Evolutionary conservation across 1,140 invertebrate genomes (phyloP).

Genomic region (Oryctes rhinoceros): DNA sequence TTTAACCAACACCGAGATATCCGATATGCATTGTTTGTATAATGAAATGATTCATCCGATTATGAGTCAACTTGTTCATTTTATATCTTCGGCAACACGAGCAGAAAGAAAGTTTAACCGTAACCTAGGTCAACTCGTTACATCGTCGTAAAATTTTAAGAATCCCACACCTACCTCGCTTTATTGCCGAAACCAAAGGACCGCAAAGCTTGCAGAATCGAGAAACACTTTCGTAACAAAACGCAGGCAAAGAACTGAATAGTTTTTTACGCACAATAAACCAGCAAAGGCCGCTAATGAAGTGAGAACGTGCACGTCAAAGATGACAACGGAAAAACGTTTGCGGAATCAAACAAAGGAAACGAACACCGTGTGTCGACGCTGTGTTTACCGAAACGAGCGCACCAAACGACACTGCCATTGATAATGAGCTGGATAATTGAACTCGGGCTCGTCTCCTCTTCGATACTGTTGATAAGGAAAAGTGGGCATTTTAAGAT

Average conservation of each 20-base stretch:
- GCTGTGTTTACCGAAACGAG: background rate
- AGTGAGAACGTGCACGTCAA: constrained; percentile 13
- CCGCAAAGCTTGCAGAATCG: background rate
- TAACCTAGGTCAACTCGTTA: background rate
- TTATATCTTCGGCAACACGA: background rate
- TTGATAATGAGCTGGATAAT: constrained; percentile 11
- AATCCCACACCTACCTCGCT: background rate
- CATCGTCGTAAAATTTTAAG: constrained; percentile 15
- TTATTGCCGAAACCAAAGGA: background rate
- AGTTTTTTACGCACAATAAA: background rate
- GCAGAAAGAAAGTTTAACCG: background rate
- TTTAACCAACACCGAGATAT: background rate
- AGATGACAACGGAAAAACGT: background rate
- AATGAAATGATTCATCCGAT: background rate
- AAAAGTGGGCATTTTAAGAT: background rate
- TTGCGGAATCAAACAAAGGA: constrained; percentile 10
- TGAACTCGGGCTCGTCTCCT: background rate
- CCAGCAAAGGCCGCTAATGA: constrained; percentile 16
- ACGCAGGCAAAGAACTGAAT: background rate
- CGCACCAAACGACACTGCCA: background rate
- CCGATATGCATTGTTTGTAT: no score
- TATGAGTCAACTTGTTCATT: constrained; percentile 1
- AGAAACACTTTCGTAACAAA: background rate
- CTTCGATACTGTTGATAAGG: constrained; percentile 24
- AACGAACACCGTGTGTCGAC: background rate